Conservation (phyloP, 2,113 vertebrate genomes). For the Saccopteryx leptura region DNA sequence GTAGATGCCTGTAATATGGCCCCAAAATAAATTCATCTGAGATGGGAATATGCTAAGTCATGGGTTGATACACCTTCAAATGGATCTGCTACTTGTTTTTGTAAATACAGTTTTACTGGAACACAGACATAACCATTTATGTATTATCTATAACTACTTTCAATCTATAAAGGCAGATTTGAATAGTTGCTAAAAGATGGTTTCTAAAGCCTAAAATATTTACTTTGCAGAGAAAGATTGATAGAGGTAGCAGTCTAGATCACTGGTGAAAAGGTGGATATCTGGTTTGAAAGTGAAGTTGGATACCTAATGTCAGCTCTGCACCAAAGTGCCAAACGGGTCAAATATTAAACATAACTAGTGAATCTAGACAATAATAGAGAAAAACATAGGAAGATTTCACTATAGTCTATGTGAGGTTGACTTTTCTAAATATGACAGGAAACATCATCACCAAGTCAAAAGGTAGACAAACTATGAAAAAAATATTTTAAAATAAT, state of each 20-base stretch:
- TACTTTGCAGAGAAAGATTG: background rate
- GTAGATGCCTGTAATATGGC: background rate
- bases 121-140: background rate
- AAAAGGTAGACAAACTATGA: background rate
- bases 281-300: constrained; percentile 28
- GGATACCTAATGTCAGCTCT: background rate
- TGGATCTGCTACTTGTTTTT: background rate
- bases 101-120: background rate
- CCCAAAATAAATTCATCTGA: background rate
- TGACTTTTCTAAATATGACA: background rate
- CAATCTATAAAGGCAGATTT: background rate
- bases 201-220: background rate
- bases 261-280: background rate
- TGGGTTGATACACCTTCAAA: background rate
- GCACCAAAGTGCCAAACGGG: background rate
- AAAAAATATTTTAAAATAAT: background rate
- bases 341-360: background rate
- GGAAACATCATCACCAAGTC: background rate
- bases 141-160: background rate
- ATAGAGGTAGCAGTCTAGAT: background rate
- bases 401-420: background rate
- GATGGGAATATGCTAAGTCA: background rate
- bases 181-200: background rate
- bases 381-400: background rate
- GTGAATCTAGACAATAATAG: background rate